phyloP scores from a whole-genome alignment of 1,140 invertebrate genomes.

The Vanessa tameamea region DNA sequence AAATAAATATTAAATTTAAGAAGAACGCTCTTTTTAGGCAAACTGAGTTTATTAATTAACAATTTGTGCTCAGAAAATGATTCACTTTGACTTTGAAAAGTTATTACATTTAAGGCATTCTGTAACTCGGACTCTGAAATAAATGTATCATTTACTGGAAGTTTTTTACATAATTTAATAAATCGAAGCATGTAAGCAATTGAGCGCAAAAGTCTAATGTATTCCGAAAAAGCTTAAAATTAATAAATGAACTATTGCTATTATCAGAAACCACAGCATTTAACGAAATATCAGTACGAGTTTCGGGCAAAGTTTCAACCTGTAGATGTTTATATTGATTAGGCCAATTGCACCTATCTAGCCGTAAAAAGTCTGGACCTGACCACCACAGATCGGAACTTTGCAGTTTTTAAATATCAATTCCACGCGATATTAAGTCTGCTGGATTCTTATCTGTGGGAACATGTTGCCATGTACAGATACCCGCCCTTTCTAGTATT shows the following conservation, averaged over 20 bases:
- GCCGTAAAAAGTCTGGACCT: too few relatives aligned
- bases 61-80: not conserved
- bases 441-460: not conserved
- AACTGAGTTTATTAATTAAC: not conserved
- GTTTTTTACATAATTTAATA: not conserved
- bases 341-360: too few relatives aligned
- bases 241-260: too few relatives aligned
- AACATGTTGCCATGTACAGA: not conserved
- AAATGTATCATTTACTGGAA: not conserved
- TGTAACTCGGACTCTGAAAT: slow-evolving; percentile 7
- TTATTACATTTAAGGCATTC: not conserved
- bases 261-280: too few relatives aligned
- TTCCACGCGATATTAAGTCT: not conserved
- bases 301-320: too few relatives aligned
- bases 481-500: not conserved
- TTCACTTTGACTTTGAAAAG: not conserved
- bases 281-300: too few relatives aligned
- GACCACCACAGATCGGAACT: too few relatives aligned
- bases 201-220: not conserved
- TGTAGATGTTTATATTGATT: too few relatives aligned
- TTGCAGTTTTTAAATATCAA: too few relatives aligned
- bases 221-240: too few relatives aligned
- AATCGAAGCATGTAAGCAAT: not conserved
- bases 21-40: not conserved
- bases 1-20: slow-evolving; percentile 15